Evolutionary conservation across 2,888 invertebrate genomes (phyloP).

Genomic region (Drosophila cognata): DNA sequence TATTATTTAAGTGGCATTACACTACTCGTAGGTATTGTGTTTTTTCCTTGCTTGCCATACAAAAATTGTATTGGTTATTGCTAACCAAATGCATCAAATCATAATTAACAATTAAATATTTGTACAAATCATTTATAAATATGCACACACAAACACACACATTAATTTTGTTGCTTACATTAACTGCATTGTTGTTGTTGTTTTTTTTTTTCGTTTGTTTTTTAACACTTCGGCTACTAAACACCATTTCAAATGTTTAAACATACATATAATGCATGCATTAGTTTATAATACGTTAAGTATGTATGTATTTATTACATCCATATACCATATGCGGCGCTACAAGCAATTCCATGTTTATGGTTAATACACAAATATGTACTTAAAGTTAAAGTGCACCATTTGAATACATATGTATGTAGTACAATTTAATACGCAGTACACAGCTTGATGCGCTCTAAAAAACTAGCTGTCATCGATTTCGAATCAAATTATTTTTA

Average conservation of each 20-base stretch:
- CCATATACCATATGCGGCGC: constrained; percentile 13
- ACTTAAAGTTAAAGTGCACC: constrained; percentile 16
- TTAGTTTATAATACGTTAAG: constrained; percentile 20
- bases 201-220: neutral
- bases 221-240: constrained; percentile 30
- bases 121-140: constrained; percentile 20
- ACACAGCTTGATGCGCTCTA: constrained; percentile 35
- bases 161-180: constrained; percentile 20
- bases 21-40: constrained; percentile 13
- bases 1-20: constrained; percentile 42
- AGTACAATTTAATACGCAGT: constrained; percentile 7
- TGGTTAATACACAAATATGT: constrained; percentile 20
- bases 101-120: constrained; percentile 36
- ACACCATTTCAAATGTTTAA: constrained; percentile 23
- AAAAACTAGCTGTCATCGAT: constrained; percentile 33
- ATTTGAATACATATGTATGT: constrained; percentile 9
- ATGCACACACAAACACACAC: constrained; percentile 32
- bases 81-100: constrained; percentile 55
- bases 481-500: constrained; percentile 34
- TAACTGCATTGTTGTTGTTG: constrained; percentile 9
- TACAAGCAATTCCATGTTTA: constrained; percentile 21
- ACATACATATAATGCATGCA: constrained; percentile 46
- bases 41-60: constrained; percentile 30
- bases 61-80: constrained; percentile 47
- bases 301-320: constrained; percentile 13